Conservation (phyloP, 1,140 invertebrate species). For the Drosophila ogumai region DNA sequence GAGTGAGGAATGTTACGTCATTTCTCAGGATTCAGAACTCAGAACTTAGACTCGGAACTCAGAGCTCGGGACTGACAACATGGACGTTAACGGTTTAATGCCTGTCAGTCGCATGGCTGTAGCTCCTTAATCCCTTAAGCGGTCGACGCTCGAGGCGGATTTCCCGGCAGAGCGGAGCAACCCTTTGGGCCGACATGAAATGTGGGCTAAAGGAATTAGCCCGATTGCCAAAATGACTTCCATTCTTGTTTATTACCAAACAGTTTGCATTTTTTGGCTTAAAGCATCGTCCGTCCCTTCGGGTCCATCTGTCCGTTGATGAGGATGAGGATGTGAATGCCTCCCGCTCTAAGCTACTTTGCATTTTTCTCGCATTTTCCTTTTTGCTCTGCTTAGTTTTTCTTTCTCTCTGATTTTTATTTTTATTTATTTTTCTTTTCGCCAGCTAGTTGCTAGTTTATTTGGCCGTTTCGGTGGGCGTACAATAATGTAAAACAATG, state of each 20-base stretch:
- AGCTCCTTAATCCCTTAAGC: slow-evolving; percentile 49
- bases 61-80: slow-evolving; percentile 38
- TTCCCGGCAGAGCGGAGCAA: slow-evolving; percentile 14
- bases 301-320: slow-evolving; percentile 17
- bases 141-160: slow-evolving; percentile 14
- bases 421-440: slow-evolving; percentile 6
- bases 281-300: slow-evolving; percentile 13
- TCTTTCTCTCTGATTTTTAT: slow-evolving; percentile 12
- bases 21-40: slow-evolving; percentile 30
- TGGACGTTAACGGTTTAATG: slow-evolving; percentile 50
- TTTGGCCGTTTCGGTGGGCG: slow-evolving; percentile 48
- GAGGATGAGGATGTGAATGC: slow-evolving; percentile 1
- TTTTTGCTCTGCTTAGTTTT: slow-evolving; percentile 26
- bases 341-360: slow-evolving; percentile 22
- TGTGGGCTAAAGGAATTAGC: slow-evolving; percentile 54
- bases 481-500: slow-evolving; percentile 54
- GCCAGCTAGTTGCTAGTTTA: slow-evolving; percentile 52
- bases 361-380: slow-evolving; percentile 49
- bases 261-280: slow-evolving; percentile 55
- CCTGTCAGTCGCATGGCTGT: slow-evolving; percentile 43
- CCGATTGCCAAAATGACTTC: slow-evolving; percentile 50
- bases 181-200: slow-evolving; percentile 44
- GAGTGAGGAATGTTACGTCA: slow-evolving; percentile 39
- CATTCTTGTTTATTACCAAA: slow-evolving; percentile 63
- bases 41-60: neutral